Evolutionary conservation across 2,797 vertebrate genomes (phyloP).

Genomic region (Pangasius sanitwongsei): DNA sequence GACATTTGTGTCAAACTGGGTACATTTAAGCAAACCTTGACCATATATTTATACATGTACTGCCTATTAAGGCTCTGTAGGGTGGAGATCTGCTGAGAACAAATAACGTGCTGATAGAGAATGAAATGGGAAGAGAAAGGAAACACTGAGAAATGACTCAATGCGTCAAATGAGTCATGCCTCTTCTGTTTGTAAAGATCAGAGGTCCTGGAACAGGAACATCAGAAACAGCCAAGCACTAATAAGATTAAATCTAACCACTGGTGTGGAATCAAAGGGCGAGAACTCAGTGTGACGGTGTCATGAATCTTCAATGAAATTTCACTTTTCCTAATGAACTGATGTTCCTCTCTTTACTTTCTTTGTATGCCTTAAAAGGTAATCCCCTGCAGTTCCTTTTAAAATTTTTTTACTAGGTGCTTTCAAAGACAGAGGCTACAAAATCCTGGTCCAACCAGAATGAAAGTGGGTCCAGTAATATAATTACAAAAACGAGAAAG

Average conservation of each 20-base stretch:
- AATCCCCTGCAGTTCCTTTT: not conserved
- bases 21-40: not conserved
- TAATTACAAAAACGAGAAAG: not conserved
- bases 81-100: not conserved
- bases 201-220: constrained; percentile 26
- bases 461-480: not conserved
- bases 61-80: not conserved
- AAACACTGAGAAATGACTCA: not conserved
- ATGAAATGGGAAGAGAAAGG: not conserved
- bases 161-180: not conserved
- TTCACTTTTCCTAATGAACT: not conserved
- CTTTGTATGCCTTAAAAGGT: not conserved
- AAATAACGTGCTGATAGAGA: constrained; percentile 2
- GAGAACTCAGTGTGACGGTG: constrained; percentile 39
- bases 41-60: not conserved
- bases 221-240: constrained; percentile 39
- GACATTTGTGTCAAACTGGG: not conserved
- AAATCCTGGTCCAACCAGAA: not conserved
- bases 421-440: not conserved
- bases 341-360: not conserved
- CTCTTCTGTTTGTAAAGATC: not conserved
- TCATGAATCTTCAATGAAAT: not conserved
- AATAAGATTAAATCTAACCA: constrained; percentile 56
- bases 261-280: constrained; percentile 56
- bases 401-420: not conserved